phyloP scores from a whole-genome alignment of 2,797 vertebrate genomes.

The Sus cebifrons region DNA sequence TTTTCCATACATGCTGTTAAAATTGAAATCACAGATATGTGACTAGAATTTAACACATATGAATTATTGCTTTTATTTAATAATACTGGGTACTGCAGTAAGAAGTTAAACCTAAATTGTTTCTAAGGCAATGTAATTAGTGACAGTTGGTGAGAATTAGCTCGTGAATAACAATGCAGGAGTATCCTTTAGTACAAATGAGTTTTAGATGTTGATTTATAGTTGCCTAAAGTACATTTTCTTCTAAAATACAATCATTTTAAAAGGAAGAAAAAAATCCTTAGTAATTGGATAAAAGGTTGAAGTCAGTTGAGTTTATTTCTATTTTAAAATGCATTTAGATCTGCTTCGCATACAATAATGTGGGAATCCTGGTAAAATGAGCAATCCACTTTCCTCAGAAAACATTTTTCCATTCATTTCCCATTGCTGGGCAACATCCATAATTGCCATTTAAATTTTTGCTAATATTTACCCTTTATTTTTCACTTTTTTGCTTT shows the following conservation, averaged over 20 bases:
- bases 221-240: not conserved
- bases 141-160: not conserved
- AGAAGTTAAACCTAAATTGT: not conserved
- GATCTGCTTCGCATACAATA: not conserved
- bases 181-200: not conserved
- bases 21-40: conserved; percentile 6
- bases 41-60: conserved; percentile 16
- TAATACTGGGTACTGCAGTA: not conserved
- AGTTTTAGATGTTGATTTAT: conserved; percentile 7
- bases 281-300: not conserved
- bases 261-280: conserved; percentile 8
- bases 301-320: not conserved
- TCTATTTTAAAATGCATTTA: conserved; percentile 12
- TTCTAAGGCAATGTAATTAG: not conserved
- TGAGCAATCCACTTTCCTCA: not conserved
- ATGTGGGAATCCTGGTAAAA: not conserved
- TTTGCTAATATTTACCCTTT: not conserved
- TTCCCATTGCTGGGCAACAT: not conserved
- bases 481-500: conserved; percentile 29
- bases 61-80: conserved; percentile 25
- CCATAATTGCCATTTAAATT: not conserved
- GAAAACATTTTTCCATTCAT: not conserved
- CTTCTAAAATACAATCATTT: conserved; percentile 1
- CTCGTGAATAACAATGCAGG: not conserved
- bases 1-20: conserved; percentile 11